Base-by-base conservation (phyloP, 2,888 invertebrate genomes). In the Deilephila porcellus region DNA sequence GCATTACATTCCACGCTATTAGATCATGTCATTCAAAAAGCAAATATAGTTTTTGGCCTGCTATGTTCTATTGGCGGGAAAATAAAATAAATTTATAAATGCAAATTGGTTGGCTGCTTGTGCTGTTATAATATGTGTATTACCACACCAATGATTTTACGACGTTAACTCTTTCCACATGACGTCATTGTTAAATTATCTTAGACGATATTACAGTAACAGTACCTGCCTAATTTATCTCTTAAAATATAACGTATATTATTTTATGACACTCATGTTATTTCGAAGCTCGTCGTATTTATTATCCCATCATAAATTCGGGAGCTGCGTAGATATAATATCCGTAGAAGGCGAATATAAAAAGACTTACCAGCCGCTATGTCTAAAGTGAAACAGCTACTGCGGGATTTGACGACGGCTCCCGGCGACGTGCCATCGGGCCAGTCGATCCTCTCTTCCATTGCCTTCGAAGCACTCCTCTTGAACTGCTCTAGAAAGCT, bases 401-500 rank as follows among this genome's bases (percentile, higher is more conserved):
- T 95, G 74, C 95, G 90, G 7, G 95, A 95, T 77, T 91, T 94
- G 77, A 95, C 93, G 74, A 95, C 91, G 62, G 90, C 86, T 73
- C 91, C 92, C 75, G 93, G 91, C 67, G 92, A 91, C n/a, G 91
- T 85, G 75, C 93, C 91, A 83, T 94, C 93, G 74, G 93, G 91
- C 95, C 95, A 95, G 79, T 95, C 95, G 87, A 93, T 93, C 74
- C 91, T 87, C 78, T 96, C 96, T 82, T 97, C 97, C 96, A 97
- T 97, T 75, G 97, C 97, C 86, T 96, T 96, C 74, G 97, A 97
- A 82, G 97, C 97, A 94, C 97, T 97, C 80, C 96, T 96, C 89
- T 97, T 97, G 89, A 97, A 97, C 89, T 97, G 97, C 95, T 97
- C 97, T 90, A 97, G 93, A 94, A 97, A 97, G 94, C 96, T 97